A percentile compares a stretch with the other conserved stretches of the same genome.
phyloP scores from a whole-genome alignment of 2,797 vertebrate genomes.

The Catamblyrhynchus diadema region DNA sequence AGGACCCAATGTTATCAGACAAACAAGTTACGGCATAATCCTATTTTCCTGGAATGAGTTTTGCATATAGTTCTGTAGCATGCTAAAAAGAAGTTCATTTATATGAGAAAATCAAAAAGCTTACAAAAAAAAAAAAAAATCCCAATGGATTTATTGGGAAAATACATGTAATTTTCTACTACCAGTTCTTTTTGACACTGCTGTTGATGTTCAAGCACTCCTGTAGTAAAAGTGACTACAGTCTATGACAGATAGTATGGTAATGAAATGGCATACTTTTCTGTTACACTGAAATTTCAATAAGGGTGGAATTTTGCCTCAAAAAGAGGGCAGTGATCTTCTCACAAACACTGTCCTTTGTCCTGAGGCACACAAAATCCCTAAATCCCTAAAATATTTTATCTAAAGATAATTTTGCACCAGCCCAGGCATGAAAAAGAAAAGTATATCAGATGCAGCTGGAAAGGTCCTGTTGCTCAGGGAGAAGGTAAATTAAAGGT shows the following conservation, averaged over 20 bases:
- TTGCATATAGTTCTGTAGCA: neutral
- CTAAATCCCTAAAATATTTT: constrained; percentile 79
- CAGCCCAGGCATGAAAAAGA: constrained; percentile 56
- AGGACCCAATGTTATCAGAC: neutral
- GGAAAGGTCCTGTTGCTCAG: constrained; percentile 69
- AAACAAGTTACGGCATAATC: neutral
- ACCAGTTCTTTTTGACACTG: neutral
- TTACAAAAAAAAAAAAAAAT: neutral
- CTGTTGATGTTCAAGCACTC: neutral
- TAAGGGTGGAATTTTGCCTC: constrained; percentile 58
- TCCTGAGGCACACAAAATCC: constrained; percentile 75
- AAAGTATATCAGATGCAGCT: constrained; percentile 63
- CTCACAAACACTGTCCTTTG: constrained; percentile 71
- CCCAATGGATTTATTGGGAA: neutral
- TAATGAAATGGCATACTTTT: constrained; percentile 45
- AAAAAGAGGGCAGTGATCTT: constrained; percentile 71
- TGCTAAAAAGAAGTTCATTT: neutral
- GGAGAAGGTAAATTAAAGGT: constrained; percentile 77
- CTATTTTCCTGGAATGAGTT: neutral
- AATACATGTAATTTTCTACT: neutral
- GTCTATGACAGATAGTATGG: neutral
- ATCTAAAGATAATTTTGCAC: constrained; percentile 72
- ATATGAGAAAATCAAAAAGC: neutral
- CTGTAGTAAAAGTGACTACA: neutral
- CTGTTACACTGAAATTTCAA: constrained; percentile 63